Evolutionary conservation across 2,888 invertebrate genomes (phyloP).

Genomic region (Caenorhabditis imperialis): DNA sequence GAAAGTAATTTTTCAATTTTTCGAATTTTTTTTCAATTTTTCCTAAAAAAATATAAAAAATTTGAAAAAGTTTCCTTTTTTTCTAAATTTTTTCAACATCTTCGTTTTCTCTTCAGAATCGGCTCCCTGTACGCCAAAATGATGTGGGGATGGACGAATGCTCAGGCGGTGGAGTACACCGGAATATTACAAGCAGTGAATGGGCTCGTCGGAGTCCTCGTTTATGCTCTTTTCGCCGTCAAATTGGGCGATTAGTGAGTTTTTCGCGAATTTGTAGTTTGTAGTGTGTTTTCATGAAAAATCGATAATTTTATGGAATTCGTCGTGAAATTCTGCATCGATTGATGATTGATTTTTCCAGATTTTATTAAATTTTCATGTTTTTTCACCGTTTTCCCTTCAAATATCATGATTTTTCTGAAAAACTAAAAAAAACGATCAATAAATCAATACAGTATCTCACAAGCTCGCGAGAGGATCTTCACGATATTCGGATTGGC

Average conservation of each 20-base stretch:
- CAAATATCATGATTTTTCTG: too few species aligned
- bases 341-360: too few species aligned
- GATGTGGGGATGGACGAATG: slow-evolving; percentile 66
- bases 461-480: slow-evolving; percentile 55
- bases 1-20: too few species aligned
- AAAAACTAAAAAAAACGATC: too few species aligned
- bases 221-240: slow-evolving; percentile 58
- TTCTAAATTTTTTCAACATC: slow-evolving; percentile 1
- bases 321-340: too few species aligned
- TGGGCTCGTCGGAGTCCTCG: slow-evolving; percentile 55
- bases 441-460: slow-evolving; percentile 58
- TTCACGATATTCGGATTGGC: slow-evolving; percentile 60
- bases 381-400: background rate
- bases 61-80: background rate
- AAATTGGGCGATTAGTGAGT: slow-evolving; percentile 62
- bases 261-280: too few species aligned
- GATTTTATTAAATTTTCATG: slow-evolving; percentile 1
- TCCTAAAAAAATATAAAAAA: too few species aligned
- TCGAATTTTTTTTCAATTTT: too few species aligned
- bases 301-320: too few species aligned
- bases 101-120: slow-evolving; percentile 46
- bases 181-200: slow-evolving; percentile 61
- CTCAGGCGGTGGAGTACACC: slow-evolving; percentile 57
- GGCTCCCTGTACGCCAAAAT: slow-evolving; percentile 62
- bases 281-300: too few species aligned